These are phyloP conservation scores for Astreopora myriophthalma DNA, from an alignment of 64 coral and sea anemone species.

Conservation along the genomic window DNA sequence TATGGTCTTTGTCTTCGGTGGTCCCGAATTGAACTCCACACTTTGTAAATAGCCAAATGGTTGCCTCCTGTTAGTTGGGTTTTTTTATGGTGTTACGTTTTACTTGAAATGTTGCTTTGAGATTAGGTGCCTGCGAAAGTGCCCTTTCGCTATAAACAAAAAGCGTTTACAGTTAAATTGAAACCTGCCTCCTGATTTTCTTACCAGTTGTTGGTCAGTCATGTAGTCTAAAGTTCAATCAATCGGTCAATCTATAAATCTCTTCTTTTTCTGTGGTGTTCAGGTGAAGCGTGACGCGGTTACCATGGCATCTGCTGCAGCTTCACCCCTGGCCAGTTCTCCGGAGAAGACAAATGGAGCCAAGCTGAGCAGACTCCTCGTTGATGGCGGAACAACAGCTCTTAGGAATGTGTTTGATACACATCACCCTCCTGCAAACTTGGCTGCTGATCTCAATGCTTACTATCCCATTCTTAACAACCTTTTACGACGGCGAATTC, in stretches of 20 bases:
- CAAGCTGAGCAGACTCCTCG: background rate
- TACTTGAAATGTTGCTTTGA: no score
- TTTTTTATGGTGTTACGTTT: no score
- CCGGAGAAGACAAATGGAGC: background rate
- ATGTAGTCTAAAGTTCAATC: no score
- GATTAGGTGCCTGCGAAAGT: no score
- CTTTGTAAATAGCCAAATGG: no score
- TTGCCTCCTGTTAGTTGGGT: no score
- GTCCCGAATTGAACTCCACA: no score
- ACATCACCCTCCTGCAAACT: conserved; percentile 9
- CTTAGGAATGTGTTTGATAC: conserved; percentile 13
- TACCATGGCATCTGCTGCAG: background rate
- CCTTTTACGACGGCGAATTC: background rate
- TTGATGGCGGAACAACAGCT: conserved; percentile 55
- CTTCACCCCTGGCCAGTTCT: background rate
- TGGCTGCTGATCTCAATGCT: conserved; percentile 4
- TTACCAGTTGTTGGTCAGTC: no score
- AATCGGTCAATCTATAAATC: background rate
- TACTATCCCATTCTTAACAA: background rate
- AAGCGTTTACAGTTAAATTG: no score
- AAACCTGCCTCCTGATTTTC: no score
- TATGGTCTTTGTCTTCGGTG: no score
- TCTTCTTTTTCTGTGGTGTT: background rate
- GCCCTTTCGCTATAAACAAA: no score
- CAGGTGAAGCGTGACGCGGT: background rate